Percentiles rank a stretch among this genome's conserved stretches.
These are phyloP conservation scores for Pentalonia nigronervosa DNA, from an alignment of 1,140 invertebrate genomes.

Conservation along the genomic window DNA sequence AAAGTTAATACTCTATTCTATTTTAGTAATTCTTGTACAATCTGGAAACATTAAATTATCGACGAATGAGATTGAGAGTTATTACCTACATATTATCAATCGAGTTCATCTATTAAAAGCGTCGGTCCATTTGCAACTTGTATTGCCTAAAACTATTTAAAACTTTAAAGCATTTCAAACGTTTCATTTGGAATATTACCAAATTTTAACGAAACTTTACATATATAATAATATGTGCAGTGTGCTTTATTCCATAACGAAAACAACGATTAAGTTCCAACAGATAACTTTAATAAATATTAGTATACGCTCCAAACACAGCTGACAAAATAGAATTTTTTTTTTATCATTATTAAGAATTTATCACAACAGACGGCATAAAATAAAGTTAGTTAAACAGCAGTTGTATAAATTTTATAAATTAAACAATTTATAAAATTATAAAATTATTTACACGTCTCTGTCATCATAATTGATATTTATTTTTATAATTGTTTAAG, in stretches of 20 bases:
- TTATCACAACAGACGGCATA: background rate
- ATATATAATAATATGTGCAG: background rate
- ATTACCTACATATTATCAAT: background rate
- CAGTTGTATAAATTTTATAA: background rate
- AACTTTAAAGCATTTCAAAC: background rate
- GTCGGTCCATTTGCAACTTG: background rate
- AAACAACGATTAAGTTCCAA: conserved; percentile 14
- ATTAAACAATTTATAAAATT: too few relatives aligned
- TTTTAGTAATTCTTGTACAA: background rate
- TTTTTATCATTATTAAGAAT: background rate
- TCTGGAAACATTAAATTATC: background rate
- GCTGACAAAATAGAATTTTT: background rate
- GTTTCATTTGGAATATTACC: background rate
- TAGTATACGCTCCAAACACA: background rate
- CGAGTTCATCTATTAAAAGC: background rate
- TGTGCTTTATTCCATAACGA: background rate
- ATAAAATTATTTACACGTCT: background rate
- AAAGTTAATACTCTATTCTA: background rate
- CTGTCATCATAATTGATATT: background rate
- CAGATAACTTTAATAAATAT: conserved; percentile 10
- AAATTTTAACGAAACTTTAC: background rate
- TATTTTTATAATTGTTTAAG: background rate
- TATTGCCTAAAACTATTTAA: background rate
- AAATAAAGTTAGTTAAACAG: background rate
- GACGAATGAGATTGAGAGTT: background rate